These are phyloP conservation scores for Rattus rattus DNA, from an alignment of 2,113 vertebrate species.

Conservation along the genomic window DNA sequence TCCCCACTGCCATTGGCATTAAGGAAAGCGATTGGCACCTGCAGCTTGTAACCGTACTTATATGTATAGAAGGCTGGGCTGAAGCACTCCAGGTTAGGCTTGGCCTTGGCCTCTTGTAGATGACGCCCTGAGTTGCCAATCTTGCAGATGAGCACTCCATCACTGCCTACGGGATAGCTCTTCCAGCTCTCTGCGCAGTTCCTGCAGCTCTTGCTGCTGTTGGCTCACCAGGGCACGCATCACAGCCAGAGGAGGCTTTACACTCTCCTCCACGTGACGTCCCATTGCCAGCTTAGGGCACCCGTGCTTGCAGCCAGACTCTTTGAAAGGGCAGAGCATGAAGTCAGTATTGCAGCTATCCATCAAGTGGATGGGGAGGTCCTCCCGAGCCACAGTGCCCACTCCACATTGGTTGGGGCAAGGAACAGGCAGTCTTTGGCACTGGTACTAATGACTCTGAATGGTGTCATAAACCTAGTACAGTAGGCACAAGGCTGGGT, in stretches of 20 bases:
- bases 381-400: conserved; percentile 94
- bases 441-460: conserved; percentile 99
- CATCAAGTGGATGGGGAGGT: conserved; percentile 94
- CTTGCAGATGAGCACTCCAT: conserved; percentile 97
- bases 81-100: conserved; percentile 98
- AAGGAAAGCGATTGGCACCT: conserved; percentile 95
- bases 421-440: conserved; percentile 94
- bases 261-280: conserved; percentile 95
- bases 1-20: conserved; percentile 98
- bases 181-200: conserved; percentile 95
- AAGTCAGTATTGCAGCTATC: conserved; percentile 96
- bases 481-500: conserved; percentile 98
- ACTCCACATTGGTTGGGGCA: conserved; percentile 97
- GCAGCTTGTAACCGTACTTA: conserved; percentile 97
- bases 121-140: conserved; percentile 94
- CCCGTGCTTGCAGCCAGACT: conserved; percentile 98
- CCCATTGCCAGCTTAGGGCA: conserved; percentile 96
- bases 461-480: conserved; percentile 97
- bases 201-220: conserved; percentile 95
- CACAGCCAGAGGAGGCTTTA: conserved; percentile 96
- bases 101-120: conserved; percentile 95
- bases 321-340: conserved; percentile 97
- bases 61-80: conserved; percentile 99
- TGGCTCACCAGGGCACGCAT: conserved; percentile 96
- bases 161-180: conserved; percentile 95